A percentile compares a stretch with the other conserved stretches of the same genome.
phyloP scores from a whole-genome alignment of 2,888 invertebrate species.

The Lathronympha strigana region DNA sequence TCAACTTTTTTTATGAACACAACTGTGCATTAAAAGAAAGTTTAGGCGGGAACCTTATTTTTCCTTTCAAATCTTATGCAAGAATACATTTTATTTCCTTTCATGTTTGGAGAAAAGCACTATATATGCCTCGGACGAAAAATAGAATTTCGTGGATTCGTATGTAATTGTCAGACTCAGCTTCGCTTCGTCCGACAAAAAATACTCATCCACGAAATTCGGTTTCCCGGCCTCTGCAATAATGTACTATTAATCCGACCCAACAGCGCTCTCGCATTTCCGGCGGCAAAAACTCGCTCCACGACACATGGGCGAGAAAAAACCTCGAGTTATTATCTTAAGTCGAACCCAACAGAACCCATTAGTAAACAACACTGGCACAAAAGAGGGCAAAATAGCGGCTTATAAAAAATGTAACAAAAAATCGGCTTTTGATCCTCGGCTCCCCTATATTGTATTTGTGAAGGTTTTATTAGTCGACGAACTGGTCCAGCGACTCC shows the following conservation, averaged over 20 bases:
- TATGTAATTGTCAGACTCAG: too few species aligned
- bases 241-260: conserved; percentile 77
- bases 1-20: too few species aligned
- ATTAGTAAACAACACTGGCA: conserved; percentile 84
- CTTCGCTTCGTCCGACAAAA: too few species aligned
- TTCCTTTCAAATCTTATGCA: too few species aligned
- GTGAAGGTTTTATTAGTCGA: conserved; percentile 79
- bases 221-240: too few species aligned
- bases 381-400: conserved; percentile 82
- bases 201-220: too few species aligned
- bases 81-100: too few species aligned
- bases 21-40: too few species aligned
- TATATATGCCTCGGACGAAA: too few species aligned
- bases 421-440: conserved; percentile 81
- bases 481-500: conserved; percentile 69
- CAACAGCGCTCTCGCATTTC: conserved; percentile 79
- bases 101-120: too few species aligned
- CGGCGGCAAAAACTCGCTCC: conserved; percentile 75
- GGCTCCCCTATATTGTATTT: conserved; percentile 75
- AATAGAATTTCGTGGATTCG: too few species aligned
- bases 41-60: too few species aligned
- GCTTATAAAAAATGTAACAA: conserved; percentile 79
- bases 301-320: conserved; percentile 81
- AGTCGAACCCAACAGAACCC: conserved; percentile 83
- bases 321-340: conserved; percentile 81